Percentiles rank a stretch among this genome's conserved stretches.
Conservation (phyloP, 2,113 vertebrate genomes). For the Chionomys nivalis region DNA sequence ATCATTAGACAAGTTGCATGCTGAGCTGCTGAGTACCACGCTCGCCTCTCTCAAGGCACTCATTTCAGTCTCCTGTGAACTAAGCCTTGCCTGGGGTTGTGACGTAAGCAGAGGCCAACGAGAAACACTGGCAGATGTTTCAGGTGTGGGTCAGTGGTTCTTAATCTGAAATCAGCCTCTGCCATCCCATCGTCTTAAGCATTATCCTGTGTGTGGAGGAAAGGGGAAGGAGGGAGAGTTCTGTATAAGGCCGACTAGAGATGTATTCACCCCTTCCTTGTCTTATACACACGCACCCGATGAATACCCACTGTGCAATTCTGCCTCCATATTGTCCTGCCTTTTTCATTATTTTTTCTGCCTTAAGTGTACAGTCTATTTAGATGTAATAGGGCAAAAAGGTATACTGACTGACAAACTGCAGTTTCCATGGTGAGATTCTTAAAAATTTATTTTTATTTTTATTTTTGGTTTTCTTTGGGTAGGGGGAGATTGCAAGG, state of each 20-base stretch:
- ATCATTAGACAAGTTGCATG: background rate
- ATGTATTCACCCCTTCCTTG: background rate
- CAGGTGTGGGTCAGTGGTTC: background rate
- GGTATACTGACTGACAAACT: background rate
- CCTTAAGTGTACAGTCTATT: background rate
- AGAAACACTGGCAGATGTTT: background rate
- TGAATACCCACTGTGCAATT: fast-evolving
- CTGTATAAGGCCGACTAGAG: background rate
- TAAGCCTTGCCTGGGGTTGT: background rate
- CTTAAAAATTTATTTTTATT: background rate
- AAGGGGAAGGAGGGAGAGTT: background rate
- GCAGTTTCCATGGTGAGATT: background rate
- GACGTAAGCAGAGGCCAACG: background rate
- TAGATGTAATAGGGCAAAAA: background rate
- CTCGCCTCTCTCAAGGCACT: background rate
- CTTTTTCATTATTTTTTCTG: background rate
- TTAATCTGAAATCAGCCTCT: background rate
- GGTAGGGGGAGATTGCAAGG: background rate
- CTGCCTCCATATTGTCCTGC: background rate
- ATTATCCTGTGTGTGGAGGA: background rate
- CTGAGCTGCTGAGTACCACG: background rate
- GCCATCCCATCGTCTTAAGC: background rate
- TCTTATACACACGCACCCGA: background rate
- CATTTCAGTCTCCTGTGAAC: background rate
- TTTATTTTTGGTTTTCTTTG: background rate